A percentile compares a stretch with the other conserved stretches of the same genome.
These are phyloP conservation scores for Halcyon malimbica DNA, from an alignment of 2,113 vertebrate species.

Conservation along the genomic window DNA sequence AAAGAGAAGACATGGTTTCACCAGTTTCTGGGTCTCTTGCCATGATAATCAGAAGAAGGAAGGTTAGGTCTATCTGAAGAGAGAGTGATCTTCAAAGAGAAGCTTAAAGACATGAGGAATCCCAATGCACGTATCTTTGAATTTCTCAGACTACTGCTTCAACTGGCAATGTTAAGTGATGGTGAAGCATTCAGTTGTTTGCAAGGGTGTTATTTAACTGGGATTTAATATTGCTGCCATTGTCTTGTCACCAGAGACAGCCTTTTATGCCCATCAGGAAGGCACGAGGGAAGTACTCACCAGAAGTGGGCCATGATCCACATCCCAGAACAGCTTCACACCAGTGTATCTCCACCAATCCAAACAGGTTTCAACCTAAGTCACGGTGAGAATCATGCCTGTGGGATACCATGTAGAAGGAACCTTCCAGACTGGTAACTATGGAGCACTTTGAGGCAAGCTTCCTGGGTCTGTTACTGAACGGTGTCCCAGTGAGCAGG, in stretches of 20 bases:
- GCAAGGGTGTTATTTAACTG: neutral
- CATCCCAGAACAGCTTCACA: neutral
- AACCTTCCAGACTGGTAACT: neutral
- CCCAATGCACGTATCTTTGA: accelerated
- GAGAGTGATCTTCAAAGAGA: neutral
- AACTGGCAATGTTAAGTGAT: neutral
- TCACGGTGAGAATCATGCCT: neutral
- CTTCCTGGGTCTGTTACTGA: neutral
- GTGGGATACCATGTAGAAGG: neutral
- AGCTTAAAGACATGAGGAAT: neutral
- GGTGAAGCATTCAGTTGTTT: neutral
- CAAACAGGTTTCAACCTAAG: neutral
- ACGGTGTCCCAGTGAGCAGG: neutral
- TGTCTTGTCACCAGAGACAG: neutral
- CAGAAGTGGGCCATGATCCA: neutral
- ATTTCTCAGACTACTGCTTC: neutral
- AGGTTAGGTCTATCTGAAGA: neutral
- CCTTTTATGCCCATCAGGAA: neutral
- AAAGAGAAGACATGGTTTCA: neutral
- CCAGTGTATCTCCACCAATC: neutral
- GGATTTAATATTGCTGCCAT: neutral
- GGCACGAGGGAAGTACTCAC: neutral
- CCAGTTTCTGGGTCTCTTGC: neutral
- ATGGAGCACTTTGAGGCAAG: neutral
- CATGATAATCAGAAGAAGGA: neutral